These are phyloP conservation scores for Leptarthrus brevirostris DNA, from an alignment of 2,888 invertebrate species.

Conservation along the genomic window DNA sequence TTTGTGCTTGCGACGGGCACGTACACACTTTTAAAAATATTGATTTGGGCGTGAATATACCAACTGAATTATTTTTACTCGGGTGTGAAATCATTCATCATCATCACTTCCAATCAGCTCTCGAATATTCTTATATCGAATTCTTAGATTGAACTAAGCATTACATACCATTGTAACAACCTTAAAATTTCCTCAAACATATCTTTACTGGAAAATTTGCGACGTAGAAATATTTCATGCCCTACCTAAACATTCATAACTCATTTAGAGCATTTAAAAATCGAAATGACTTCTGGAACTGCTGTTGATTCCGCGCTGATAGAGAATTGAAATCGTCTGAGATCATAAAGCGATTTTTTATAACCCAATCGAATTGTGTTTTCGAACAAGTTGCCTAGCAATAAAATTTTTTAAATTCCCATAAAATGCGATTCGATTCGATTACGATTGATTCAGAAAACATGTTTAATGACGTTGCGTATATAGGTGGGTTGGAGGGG, in stretches of 20 bases:
- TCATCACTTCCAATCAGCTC: too few relatives aligned
- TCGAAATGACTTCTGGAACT: constrained; percentile 13
- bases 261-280: constrained; percentile 34
- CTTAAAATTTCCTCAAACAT: too few relatives aligned
- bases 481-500: constrained; percentile 12
- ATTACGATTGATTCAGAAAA: constrained; percentile 43
- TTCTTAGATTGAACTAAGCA: too few relatives aligned
- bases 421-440: constrained; percentile 44
- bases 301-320: constrained; percentile 28
- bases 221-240: constrained; percentile 12
- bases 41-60: too few relatives aligned
- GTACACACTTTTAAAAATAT: too few relatives aligned
- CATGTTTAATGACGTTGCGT: constrained; percentile 17
- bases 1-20: too few relatives aligned
- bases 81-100: too few relatives aligned
- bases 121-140: too few relatives aligned
- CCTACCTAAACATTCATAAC: constrained; percentile 22
- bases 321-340: constrained; percentile 33
- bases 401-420: constrained; percentile 49
- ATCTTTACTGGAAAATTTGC: too few relatives aligned
- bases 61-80: too few relatives aligned
- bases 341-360: constrained; percentile 28
- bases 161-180: too few relatives aligned
- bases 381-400: constrained; percentile 24
- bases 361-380: constrained; percentile 23